A percentile compares a stretch with the other conserved stretches of the same genome.
Evolutionary conservation across 2,888 invertebrate genomes (phyloP).

Genomic region (Caenorhabditis macrosperma): DNA sequence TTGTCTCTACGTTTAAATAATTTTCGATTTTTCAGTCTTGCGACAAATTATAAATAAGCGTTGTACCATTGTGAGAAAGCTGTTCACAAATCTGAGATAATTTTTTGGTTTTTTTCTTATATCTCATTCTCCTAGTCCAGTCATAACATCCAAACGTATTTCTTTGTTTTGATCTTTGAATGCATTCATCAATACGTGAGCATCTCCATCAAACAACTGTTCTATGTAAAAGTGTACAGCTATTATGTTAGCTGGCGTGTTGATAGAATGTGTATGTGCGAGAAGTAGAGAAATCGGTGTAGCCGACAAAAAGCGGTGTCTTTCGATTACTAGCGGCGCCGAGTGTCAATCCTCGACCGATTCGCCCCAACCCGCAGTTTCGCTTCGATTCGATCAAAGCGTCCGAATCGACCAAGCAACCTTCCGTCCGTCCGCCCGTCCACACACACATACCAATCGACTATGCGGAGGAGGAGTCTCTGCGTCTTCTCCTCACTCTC

Average conservation of each 20-base stretch:
- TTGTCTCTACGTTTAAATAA: too few species aligned
- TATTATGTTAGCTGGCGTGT: not conserved
- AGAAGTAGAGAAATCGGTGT: not conserved
- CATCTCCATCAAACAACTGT: too few species aligned
- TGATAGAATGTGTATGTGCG: conserved; percentile 5
- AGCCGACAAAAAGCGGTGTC: conserved; percentile 17
- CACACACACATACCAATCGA: conserved; percentile 27
- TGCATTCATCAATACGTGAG: too few species aligned
- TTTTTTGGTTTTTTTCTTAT: too few species aligned
- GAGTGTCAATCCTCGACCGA: conserved; percentile 10
- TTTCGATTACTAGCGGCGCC: conserved; percentile 6
- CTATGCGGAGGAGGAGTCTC: conserved; percentile 48
- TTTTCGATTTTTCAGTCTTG: too few species aligned
- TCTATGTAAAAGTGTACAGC: not conserved
- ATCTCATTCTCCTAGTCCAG: too few species aligned
- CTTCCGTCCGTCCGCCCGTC: conserved; percentile 25
- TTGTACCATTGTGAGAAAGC: too few species aligned
- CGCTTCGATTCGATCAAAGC: not conserved
- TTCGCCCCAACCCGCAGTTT: not conserved
- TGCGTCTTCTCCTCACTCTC: conserved; percentile 16
- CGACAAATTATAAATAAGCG: too few species aligned
- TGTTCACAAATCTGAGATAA: too few species aligned
- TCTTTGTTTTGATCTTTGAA: too few species aligned
- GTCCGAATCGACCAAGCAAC: conserved; percentile 24
- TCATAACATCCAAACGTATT: too few species aligned